Base-by-base conservation (phyloP, 2,888 invertebrate genomes). In the Ceramica pisi region DNA sequence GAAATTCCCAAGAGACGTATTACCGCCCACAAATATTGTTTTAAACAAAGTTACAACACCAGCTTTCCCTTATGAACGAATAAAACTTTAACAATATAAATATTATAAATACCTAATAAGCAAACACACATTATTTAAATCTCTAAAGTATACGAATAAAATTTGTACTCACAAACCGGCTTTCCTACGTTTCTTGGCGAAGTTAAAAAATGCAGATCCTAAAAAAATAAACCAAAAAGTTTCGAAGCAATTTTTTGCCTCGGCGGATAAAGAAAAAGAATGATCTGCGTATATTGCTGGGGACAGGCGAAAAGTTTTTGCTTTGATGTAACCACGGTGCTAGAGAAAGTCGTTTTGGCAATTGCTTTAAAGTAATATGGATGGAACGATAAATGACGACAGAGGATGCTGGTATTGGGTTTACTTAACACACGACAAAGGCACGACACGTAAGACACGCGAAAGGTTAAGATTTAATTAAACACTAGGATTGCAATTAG, bases 161-260 rank as follows among this genome's bases (percentile, higher is more conserved):
- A 81, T 72, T 74, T 67, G 62, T 62, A 61, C 35, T 9, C 56
- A 53, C 53, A 66, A 75, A 65, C 68, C 70, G 71, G 19, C 70
- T 76, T 81, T 75, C 65, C 60, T 76, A 72, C 81, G 81, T 46
- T 67, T 66, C 60, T 61, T 38, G 55, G 10, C 44, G 6, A 80
- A 73, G 84, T 73, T 73, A 76, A 86, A 85, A 81, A 79, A 84
- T 81, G 73, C 71, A 84, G 79, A 81, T 84, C 71, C 65, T 61
- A 55, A 66, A 80, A 79, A 85, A 84, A 79, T 74, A 80, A 67
- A 78, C 62, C 77, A 64, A 64, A 74, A 84, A 86, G 77, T 86
- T 86, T 78, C 2, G 63, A 79, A 78, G 82, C 84, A 87, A 86
- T 86, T 87, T 86, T 86, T 82, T 86, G 87, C 86, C 63, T 80